These are phyloP conservation scores for Calypte anna DNA, from an alignment of 2,113 vertebrate species.

Conservation along the genomic window DNA sequence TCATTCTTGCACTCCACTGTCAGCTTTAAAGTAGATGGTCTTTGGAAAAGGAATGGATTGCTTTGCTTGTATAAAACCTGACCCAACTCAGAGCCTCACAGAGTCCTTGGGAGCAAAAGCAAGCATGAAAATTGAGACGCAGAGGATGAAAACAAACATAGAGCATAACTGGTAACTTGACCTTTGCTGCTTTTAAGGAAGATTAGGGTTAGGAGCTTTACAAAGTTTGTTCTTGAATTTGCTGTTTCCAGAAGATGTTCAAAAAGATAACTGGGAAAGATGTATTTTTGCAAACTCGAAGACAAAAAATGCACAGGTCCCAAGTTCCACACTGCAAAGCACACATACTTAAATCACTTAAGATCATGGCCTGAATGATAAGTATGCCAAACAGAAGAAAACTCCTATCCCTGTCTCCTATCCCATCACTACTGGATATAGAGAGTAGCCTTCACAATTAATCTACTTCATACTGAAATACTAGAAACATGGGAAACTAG, in stretches of 20 bases:
- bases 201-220: constrained; percentile 26
- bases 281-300: background rate
- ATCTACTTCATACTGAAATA: background rate
- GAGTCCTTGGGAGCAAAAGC: background rate
- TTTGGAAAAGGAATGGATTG: background rate
- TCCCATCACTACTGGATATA: background rate
- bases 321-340: background rate
- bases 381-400: background rate
- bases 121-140: constrained; percentile 6
- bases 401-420: background rate
- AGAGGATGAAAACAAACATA: background rate
- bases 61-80: background rate
- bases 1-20: background rate
- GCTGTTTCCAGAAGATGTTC: background rate
- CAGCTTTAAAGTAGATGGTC: background rate
- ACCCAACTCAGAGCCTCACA: background rate
- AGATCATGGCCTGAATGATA: background rate
- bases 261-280: background rate
- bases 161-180: background rate
- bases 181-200: background rate
- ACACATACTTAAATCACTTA: background rate
- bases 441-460: background rate
- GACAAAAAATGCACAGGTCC: background rate
- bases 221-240: background rate
- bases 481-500: background rate